Percentiles rank a stretch among this genome's conserved stretches.
Conservation (phyloP, 2,888 invertebrate genomes). For the Ferdinandea cuprea region DNA sequence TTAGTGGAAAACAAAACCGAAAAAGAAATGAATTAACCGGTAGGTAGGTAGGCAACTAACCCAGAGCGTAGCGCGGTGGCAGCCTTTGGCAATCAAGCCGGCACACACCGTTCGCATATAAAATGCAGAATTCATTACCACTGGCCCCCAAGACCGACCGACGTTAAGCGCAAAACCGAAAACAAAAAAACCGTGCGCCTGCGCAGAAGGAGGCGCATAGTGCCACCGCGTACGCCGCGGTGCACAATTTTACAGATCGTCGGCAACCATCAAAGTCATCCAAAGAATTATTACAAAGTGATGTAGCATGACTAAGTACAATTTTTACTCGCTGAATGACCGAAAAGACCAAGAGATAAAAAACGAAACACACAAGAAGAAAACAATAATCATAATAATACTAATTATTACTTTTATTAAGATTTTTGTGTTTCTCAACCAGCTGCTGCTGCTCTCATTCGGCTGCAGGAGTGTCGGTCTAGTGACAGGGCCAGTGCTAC, state of each 20-base stretch:
- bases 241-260: slow-evolving; percentile 72
- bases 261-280: slow-evolving; percentile 80
- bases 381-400: slow-evolving; percentile 70
- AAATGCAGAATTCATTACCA: slow-evolving; percentile 72
- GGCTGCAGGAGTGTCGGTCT: slow-evolving; percentile 14
- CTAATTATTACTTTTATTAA: slow-evolving; percentile 68
- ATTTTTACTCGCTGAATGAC: slow-evolving; percentile 77
- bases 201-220: slow-evolving; percentile 59
- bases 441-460: slow-evolving; percentile 28
- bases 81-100: slow-evolving; percentile 72
- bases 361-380: slow-evolving; percentile 14
- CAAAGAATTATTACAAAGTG: slow-evolving; percentile 82
- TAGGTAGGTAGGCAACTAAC: slow-evolving; percentile 52
- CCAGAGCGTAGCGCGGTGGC: slow-evolving; percentile 74
- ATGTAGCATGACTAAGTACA: slow-evolving; percentile 83
- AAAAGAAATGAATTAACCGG: slow-evolving; percentile 41
- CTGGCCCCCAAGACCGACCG: slow-evolving; percentile 51
- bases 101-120: slow-evolving; percentile 70
- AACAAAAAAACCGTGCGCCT: slow-evolving; percentile 31
- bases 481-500: slow-evolving; percentile 17
- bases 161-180: slow-evolving; percentile 17
- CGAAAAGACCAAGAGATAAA: slow-evolving; percentile 6
- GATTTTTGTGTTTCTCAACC: slow-evolving; percentile 20
- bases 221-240: slow-evolving; percentile 65
- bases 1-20: background rate